Percentiles rank a stretch among this genome's conserved stretches.
Evolutionary conservation across 2,797 vertebrate species (phyloP).

Genomic region (Jordanella pulchra): DNA sequence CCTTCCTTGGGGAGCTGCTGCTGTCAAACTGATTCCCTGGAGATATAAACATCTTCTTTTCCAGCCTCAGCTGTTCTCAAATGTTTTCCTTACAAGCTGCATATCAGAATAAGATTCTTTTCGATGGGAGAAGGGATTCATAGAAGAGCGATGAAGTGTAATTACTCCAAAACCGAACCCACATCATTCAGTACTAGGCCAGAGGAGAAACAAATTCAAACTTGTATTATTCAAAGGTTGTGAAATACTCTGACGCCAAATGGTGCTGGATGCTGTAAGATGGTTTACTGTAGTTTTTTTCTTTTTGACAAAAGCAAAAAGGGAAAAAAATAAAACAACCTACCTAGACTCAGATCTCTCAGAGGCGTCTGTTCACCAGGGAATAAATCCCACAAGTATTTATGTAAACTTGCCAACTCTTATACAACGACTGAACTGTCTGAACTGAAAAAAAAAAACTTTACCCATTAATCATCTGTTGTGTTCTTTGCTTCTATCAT

Average conservation of each 20-base stretch:
- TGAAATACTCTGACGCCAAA: background rate
- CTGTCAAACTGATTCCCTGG: constrained; percentile 40
- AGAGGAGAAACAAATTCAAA: background rate
- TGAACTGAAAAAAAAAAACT: constrained; percentile 27
- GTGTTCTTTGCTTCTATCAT: constrained; percentile 37
- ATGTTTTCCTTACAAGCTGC: constrained; percentile 8
- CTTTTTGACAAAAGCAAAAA: constrained; percentile 13
- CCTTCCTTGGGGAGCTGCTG: constrained; percentile 5
- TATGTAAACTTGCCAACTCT: constrained; percentile 66
- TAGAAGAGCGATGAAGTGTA: too few species aligned
- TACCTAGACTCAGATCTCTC: constrained; percentile 66
- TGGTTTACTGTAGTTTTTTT: background rate
- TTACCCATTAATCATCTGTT: constrained; percentile 27
- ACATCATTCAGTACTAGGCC: background rate
- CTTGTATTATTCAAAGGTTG: background rate
- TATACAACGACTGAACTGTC: constrained; percentile 57
- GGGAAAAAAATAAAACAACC: constrained; percentile 33
- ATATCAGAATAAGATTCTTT: constrained; percentile 12
- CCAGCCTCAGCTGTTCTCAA: background rate
- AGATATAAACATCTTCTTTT: constrained; percentile 9
- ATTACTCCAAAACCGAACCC: too few species aligned
- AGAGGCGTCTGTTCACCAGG: constrained; percentile 52
- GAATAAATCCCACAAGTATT: constrained; percentile 55
- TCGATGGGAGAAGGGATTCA: background rate
- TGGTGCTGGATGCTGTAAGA: background rate